Evolutionary conservation across 2,797 vertebrate species (phyloP).

Genomic region (Distichodus sexfasciatus): DNA sequence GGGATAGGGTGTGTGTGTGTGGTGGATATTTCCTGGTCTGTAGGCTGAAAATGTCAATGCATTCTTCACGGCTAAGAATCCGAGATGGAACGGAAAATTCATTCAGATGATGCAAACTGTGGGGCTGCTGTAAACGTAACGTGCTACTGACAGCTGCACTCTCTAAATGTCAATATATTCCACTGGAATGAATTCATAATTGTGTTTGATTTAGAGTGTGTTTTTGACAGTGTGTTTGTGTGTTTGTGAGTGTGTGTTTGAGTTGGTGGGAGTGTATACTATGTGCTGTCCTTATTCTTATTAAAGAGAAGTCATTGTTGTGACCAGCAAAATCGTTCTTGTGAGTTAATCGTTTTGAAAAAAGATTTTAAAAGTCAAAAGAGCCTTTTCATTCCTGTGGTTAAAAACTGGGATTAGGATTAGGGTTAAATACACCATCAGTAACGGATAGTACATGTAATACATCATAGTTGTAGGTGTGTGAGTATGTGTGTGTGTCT

Average conservation of each 20-base stretch:
- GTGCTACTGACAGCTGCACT: conserved; percentile 14
- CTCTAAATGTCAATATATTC: conserved; percentile 49
- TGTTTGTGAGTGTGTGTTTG: conserved; percentile 4
- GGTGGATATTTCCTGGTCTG: conserved; percentile 25
- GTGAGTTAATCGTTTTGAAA: too few relatives aligned
- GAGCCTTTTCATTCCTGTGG: too few relatives aligned
- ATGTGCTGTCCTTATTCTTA: too few relatives aligned
- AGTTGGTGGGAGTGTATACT: background rate
- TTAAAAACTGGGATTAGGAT: too few relatives aligned
- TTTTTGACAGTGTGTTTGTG: background rate
- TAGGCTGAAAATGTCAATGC: conserved; percentile 44
- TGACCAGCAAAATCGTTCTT: too few relatives aligned
- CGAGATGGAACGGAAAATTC: background rate
- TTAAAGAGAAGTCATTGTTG: too few relatives aligned
- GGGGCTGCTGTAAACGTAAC: conserved; percentile 36
- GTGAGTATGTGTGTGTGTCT: too few relatives aligned
- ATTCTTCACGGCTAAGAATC: conserved; percentile 9
- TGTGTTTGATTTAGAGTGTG: background rate
- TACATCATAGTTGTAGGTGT: too few relatives aligned
- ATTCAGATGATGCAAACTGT: conserved; percentile 16
- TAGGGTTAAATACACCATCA: too few relatives aligned
- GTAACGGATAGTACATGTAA: too few relatives aligned
- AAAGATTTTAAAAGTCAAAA: too few relatives aligned
- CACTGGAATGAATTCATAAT: conserved; percentile 20
- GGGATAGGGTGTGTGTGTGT: background rate